Conservation (phyloP, 2,113 vertebrate genomes). For the Aspidoscelis tigris region DNA sequence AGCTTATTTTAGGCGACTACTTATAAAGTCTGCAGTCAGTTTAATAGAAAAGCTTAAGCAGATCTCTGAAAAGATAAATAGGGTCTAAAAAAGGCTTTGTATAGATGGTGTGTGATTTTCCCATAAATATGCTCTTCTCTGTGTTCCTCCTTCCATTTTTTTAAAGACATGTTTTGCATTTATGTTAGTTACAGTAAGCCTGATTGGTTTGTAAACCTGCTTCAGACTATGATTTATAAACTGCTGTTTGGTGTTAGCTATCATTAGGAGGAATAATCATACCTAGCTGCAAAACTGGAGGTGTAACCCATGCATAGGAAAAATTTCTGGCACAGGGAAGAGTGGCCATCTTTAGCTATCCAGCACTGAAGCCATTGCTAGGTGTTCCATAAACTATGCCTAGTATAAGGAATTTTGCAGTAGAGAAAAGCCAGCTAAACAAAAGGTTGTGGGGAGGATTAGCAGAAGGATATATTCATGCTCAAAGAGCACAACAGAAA, state of each 20-base stretch:
- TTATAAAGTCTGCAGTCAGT: neutral
- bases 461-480: neutral
- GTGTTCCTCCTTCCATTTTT: neutral
- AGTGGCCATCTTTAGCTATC: neutral
- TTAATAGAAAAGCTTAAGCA: neutral
- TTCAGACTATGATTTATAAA: neutral
- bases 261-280: neutral
- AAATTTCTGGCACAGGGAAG: neutral
- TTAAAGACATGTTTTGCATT: neutral
- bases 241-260: neutral
- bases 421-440: neutral
- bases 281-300: neutral
- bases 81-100: neutral
- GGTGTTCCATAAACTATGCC: neutral
- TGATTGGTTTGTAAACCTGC: neutral
- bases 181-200: neutral
- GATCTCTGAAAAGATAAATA: neutral
- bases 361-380: neutral
- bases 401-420: neutral
- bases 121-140: neutral
- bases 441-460: neutral
- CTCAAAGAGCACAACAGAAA: neutral
- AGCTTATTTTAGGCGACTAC: constrained; percentile 19
- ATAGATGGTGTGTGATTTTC: neutral
- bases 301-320: neutral